A percentile compares a stretch with the other conserved stretches of the same genome.
phyloP scores from a whole-genome alignment of 1,140 invertebrate genomes.

The Rhynchophorus ferrugineus region DNA sequence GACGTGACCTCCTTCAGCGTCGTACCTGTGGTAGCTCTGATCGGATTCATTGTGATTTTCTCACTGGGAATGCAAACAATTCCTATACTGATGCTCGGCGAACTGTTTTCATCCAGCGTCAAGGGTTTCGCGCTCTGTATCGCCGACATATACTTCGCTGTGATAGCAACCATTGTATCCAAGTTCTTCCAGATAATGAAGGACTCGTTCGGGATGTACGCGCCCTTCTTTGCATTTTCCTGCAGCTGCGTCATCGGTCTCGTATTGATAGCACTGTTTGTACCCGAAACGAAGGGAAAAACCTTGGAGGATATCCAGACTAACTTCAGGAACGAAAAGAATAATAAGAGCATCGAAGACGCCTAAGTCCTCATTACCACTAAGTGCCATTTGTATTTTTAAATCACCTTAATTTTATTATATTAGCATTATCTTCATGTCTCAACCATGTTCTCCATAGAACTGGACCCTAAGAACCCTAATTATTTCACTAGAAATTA shows the following conservation, averaged over 20 bases:
- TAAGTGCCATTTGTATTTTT: too few relatives aligned
- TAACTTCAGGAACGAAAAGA: conserved; percentile 21
- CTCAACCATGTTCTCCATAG: too few relatives aligned
- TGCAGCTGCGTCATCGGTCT: conserved; percentile 54
- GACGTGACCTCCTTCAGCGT: conserved; percentile 22
- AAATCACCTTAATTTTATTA: too few relatives aligned
- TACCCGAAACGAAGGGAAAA: conserved; percentile 82
- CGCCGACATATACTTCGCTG: conserved; percentile 60
- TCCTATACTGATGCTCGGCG: conserved; percentile 63
- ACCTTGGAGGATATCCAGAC: conserved; percentile 50
- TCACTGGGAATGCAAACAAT: conserved; percentile 62
- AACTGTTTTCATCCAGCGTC: conserved; percentile 64
- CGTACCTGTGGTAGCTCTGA: conserved; percentile 57
- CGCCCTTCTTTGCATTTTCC: conserved; percentile 68
- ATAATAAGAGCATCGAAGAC: too few relatives aligned
- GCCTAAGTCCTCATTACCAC: too few relatives aligned
- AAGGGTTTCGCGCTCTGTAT: conserved; percentile 62
- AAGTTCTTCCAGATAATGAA: conserved; percentile 62
- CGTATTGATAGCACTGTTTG: conserved; percentile 52
- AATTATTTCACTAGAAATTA: too few relatives aligned
- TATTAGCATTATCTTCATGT: too few relatives aligned
- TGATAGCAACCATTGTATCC: conserved; percentile 65
- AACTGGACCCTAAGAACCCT: too few relatives aligned
- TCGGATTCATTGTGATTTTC: conserved; percentile 63
- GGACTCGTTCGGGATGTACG: conserved; percentile 54